phyloP scores from a whole-genome alignment of 2,888 invertebrate genomes.

The Smittia aterrima region DNA sequence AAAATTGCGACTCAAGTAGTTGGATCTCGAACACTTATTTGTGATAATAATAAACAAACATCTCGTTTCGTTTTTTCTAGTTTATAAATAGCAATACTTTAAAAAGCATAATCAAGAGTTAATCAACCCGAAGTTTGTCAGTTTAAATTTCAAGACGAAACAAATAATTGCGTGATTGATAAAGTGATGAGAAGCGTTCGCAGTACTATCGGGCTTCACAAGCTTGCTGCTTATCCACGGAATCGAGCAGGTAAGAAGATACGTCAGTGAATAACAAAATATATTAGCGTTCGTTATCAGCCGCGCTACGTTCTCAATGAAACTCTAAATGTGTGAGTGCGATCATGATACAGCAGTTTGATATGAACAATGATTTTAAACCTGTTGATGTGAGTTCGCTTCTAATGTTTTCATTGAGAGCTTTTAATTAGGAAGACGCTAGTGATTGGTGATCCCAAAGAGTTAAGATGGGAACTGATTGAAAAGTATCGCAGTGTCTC shows the following conservation, averaged over 20 bases:
- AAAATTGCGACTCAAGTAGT: slow-evolving; percentile 5
- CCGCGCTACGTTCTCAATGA: too few species aligned
- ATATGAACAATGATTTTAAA: too few species aligned
- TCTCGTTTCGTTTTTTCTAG: slow-evolving; percentile 4
- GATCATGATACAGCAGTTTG: too few species aligned
- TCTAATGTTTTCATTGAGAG: too few species aligned
- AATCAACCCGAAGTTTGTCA: neutral
- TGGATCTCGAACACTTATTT: slow-evolving; percentile 4
- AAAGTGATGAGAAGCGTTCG: slow-evolving; percentile 33
- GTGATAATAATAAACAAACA: slow-evolving; percentile 3
- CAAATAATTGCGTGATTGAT: neutral
- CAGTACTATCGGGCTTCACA: slow-evolving; percentile 33
- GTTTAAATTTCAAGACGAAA: neutral
- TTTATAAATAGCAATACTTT: slow-evolving; percentile 17
- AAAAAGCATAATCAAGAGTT: neutral
- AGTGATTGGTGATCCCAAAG: too few species aligned
- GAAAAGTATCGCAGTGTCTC: too few species aligned
- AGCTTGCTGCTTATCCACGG: slow-evolving; percentile 32
- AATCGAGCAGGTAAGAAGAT: slow-evolving; percentile 36
- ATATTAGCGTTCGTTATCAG: too few species aligned
- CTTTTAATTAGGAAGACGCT: too few species aligned
- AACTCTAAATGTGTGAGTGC: too few species aligned
- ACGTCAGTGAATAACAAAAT: neutral
- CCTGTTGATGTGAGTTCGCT: too few species aligned
- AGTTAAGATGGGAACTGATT: too few species aligned